These are phyloP conservation scores for Chymomyza costata DNA, from an alignment of 1,140 invertebrate genomes.

Conservation along the genomic window DNA sequence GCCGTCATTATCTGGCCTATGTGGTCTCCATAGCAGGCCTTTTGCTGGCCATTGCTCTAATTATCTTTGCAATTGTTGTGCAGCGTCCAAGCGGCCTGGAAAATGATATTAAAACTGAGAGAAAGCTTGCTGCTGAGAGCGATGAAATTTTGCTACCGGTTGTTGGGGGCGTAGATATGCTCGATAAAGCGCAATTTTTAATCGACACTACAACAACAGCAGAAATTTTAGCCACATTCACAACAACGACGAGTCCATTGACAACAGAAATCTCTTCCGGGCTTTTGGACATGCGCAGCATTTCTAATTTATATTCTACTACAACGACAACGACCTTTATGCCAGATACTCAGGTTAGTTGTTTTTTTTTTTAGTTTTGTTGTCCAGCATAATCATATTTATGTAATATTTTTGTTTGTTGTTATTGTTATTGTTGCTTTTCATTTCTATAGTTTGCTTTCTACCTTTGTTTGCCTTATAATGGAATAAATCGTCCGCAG, in stretches of 20 bases:
- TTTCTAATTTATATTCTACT: constrained; percentile 41
- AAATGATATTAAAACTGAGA: constrained; percentile 40
- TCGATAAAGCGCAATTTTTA: constrained; percentile 28
- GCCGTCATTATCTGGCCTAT: constrained; percentile 29
- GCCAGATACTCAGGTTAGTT: too few relatives aligned
- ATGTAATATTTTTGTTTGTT: constrained; percentile 27
- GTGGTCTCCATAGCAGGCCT: constrained; percentile 23
- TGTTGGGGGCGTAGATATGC: constrained; percentile 18
- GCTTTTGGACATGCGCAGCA: constrained; percentile 30
- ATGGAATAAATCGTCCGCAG: too few relatives aligned
- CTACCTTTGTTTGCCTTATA: too few relatives aligned
- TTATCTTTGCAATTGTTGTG: constrained; percentile 50
- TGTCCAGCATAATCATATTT: constrained; percentile 27
- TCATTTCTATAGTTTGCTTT: constrained; percentile 7
- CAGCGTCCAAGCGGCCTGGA: constrained; percentile 32
- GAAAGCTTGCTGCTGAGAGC: constrained; percentile 9
- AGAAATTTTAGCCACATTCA: constrained; percentile 4
- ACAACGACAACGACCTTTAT: too few relatives aligned
- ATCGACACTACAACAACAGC: constrained; percentile 40
- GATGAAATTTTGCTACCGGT: constrained; percentile 6
- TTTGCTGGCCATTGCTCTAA: constrained; percentile 42
- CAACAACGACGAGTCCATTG: constrained; percentile 16
- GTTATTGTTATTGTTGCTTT: neutral
- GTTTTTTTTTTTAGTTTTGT: too few relatives aligned
- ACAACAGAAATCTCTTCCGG: constrained; percentile 41